Percentiles rank a stretch among this genome's conserved stretches.
phyloP scores from a whole-genome alignment of 2,888 invertebrate genomes.

The Drosophila niveifrons region DNA sequence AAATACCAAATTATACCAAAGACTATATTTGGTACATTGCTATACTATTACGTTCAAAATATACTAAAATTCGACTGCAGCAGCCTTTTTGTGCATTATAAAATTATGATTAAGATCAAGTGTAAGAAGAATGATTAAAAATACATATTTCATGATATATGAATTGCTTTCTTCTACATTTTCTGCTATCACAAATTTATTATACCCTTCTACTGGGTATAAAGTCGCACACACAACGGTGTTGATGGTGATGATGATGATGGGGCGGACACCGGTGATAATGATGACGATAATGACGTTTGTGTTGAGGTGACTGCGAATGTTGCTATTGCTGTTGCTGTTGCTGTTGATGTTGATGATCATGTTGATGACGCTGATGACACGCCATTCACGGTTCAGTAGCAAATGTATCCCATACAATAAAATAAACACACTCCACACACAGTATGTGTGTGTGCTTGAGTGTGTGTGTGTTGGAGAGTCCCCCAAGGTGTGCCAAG shows the following conservation, averaged over 20 bases:
- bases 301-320: conserved; percentile 15
- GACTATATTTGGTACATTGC: no score
- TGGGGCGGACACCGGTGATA: conserved; percentile 36
- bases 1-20: no score
- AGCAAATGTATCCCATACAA: conserved; percentile 58
- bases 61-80: no score
- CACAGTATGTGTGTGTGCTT: background rate
- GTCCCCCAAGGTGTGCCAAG: conserved; percentile 38
- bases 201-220: no score
- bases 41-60: no score
- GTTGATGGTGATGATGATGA: conserved; percentile 41
- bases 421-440: conserved; percentile 65
- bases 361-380: conserved; percentile 50
- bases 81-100: no score
- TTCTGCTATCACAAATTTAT: no score
- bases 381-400: conserved; percentile 65
- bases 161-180: no score
- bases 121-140: no score
- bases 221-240: background rate
- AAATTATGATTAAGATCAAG: no score
- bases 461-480: conserved; percentile 1
- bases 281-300: conserved; percentile 34
- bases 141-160: no score
- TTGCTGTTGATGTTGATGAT: conserved; percentile 36
- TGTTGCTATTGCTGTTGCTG: conserved; percentile 7